These are phyloP conservation scores for Drosophila longiperda DNA, from an alignment of 2,888 invertebrate genomes.

Conservation along the genomic window DNA sequence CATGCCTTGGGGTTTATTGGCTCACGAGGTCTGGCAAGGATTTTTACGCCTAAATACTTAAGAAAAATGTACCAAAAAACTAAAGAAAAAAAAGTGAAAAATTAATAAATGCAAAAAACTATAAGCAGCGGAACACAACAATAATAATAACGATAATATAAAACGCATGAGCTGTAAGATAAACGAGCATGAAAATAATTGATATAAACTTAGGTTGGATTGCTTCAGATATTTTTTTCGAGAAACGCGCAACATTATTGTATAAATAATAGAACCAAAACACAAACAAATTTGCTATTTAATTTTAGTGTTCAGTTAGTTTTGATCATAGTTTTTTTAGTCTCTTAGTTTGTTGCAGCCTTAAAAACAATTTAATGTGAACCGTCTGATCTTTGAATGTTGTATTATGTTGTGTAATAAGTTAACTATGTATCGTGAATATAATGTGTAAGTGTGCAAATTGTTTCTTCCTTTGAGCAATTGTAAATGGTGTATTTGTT, in stretches of 20 bases:
- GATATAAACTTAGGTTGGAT: conserved; percentile 16
- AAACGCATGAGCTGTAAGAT: conserved; percentile 54
- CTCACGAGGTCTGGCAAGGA: conserved; percentile 74
- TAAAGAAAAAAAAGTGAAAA: not conserved
- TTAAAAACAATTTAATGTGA: conserved; percentile 35
- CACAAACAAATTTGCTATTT: conserved; percentile 37
- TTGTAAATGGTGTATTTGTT: conserved; percentile 58
- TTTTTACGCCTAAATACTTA: conserved; percentile 78
- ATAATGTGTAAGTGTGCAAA: conserved; percentile 56
- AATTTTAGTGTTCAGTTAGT: conserved; percentile 49
- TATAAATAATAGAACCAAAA: conserved; percentile 63
- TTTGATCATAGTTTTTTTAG: conserved; percentile 40
- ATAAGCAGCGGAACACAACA: conserved; percentile 50
- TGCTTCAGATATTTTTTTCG: conserved; percentile 33
- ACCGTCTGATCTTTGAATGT: conserved; percentile 65
- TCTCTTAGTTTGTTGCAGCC: conserved; percentile 60
- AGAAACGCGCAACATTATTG: conserved; percentile 62
- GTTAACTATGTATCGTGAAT: conserved; percentile 51
- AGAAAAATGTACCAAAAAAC: conserved; percentile 56
- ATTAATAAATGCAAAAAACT: conserved; percentile 35
- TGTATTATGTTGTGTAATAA: conserved; percentile 70
- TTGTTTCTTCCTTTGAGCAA: conserved; percentile 47
- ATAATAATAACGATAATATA: conserved; percentile 36
- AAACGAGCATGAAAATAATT: conserved; percentile 54
- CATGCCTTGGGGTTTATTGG: conserved; percentile 78